Percentiles rank a stretch among this genome's conserved stretches.
Conservation (phyloP, 2,797 vertebrate genomes). For the Caiman crocodilus region DNA sequence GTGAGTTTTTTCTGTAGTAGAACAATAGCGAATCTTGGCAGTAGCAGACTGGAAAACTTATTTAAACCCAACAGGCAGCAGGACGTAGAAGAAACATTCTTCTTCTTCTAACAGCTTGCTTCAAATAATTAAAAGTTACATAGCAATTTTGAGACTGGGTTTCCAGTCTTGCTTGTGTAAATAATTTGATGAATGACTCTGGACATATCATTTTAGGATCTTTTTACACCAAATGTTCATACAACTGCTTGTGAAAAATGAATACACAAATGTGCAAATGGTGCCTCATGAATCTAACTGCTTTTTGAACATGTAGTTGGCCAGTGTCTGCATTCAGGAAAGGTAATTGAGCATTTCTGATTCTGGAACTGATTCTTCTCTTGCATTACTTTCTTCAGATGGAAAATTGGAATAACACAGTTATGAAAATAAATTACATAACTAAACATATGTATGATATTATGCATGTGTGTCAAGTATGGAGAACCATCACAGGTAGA, state of each 20-base stretch:
- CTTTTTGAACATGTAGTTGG: neutral
- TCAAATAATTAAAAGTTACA: conserved; percentile 33
- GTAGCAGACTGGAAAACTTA: conserved; percentile 32
- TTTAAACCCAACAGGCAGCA: conserved; percentile 31
- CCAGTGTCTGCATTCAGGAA: neutral
- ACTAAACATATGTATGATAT: neutral
- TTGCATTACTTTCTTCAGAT: neutral
- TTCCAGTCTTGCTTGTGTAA: conserved; percentile 22
- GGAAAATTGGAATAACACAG: neutral
- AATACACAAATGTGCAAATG: neutral
- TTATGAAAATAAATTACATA: neutral
- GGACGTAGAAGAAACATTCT: conserved; percentile 6
- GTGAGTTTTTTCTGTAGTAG: conserved; percentile 19
- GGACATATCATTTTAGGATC: neutral
- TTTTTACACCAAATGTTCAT: neutral
- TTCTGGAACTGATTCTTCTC: neutral
- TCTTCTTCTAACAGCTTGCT: neutral
- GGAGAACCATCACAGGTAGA: neutral
- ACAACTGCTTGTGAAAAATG: neutral
- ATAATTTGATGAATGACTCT: conserved; percentile 31
- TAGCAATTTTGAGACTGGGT: neutral
- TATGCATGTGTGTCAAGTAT: neutral
- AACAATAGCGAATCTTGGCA: conserved; percentile 50
- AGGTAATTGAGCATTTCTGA: neutral
- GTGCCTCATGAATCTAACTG: neutral